Base-by-base conservation (phyloP, 2,888 invertebrate genomes). In the Zelleria hepariella region DNA sequence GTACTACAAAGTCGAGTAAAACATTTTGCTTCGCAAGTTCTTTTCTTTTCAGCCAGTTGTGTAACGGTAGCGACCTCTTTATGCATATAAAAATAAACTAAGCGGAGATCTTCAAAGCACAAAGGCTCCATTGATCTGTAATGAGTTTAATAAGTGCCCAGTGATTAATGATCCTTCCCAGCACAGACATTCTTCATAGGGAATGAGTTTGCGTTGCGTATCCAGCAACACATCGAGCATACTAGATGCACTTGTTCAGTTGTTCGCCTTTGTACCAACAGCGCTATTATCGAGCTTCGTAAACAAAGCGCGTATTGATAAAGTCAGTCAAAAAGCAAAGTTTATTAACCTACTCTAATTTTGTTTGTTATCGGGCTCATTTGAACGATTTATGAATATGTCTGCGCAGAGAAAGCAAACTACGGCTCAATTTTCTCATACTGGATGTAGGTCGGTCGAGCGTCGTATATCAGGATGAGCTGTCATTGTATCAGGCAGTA, bases 51-150 rank as follows among this genome's bases (percentile, higher is more conserved):
- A 21, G 20, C 18, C 49, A n/a, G 49, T 49, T 63, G 53, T 62
- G 64, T 65, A 68, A 67, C 51, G 23, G 59, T 54, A 60, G 56
- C 68, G 68, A 72, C 74, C 73, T 73, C 70, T 65, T 72, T 73
- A 67, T 59, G 59, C 15, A 64, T 70, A 63, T 71, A 70, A 74
- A 78, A 76, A 79, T 78, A 80, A 78, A 75, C 68, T 67, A 67
- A 61, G 21, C 25, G 68, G 68, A 68, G 66, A 70, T 72, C 75
- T 72, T 68, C 70, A 68, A 65, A 62, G 63, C 60, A 81, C 71
- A 81, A 77, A 75, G 74, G 68, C 69, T 71, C 67, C 75, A 75
- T 85, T 86, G 78, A 84, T 77, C 74, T 73, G 65, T 68, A 77
- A 78, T 73, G 77, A 78, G 70, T 71, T 74, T 74, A 80, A 72